Conservation (phyloP, 2,113 vertebrate genomes). For the Camelus bactrianus region DNA sequence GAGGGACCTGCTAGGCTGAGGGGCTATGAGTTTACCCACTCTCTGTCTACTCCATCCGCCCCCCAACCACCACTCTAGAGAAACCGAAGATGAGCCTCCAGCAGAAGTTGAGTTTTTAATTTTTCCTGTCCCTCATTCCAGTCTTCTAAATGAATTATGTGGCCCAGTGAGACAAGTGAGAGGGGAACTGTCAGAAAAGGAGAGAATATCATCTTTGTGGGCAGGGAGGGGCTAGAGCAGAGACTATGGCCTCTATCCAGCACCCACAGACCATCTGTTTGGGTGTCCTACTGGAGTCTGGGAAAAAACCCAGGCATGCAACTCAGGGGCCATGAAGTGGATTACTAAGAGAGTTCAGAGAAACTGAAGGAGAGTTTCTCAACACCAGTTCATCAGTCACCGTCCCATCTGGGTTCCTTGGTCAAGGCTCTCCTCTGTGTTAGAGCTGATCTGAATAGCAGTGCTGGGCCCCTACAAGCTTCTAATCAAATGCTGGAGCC, state of each 20-base stretch:
- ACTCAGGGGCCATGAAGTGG: background rate
- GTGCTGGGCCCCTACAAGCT: background rate
- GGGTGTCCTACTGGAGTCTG: background rate
- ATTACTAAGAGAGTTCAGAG: background rate
- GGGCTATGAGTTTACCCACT: background rate
- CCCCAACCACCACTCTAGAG: background rate
- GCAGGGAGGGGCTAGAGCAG: too few species aligned
- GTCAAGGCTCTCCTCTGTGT: background rate
- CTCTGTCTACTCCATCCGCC: background rate
- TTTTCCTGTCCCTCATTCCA: background rate
- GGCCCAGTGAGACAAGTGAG: background rate
- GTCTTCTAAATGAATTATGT: background rate
- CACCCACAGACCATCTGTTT: background rate
- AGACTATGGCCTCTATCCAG: background rate
- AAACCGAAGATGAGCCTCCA: background rate
- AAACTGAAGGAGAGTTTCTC: background rate
- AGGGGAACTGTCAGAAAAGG: background rate
- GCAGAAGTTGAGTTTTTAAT: background rate
- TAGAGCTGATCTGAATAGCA: background rate
- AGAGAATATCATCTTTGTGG: background rate
- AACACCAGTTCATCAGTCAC: background rate
- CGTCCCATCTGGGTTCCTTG: background rate
- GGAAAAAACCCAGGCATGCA: background rate
- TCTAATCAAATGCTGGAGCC: background rate
- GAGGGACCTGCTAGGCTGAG: background rate